Evolutionary conservation across 2,797 vertebrate species (phyloP), one percentile per base, ranked within the genome.

Genomic region (Spondyliosoma cantharus): DNA sequence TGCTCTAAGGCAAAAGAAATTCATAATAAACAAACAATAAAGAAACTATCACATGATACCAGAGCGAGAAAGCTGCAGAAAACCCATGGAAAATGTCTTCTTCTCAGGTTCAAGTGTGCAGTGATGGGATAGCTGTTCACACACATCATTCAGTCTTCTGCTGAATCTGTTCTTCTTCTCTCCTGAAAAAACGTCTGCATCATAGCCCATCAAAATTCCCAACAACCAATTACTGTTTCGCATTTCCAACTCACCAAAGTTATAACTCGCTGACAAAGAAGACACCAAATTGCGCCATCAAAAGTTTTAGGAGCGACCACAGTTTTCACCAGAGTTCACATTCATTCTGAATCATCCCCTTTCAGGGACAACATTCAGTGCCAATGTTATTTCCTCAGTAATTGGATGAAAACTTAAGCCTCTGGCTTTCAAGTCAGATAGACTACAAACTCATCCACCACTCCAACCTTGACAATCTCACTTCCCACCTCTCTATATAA

Each of bases 91-190:
- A 24, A 27, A 11, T 50, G 32, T 37, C 74, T 65, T 20, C 49
- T 61, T n/a, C 52, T 32, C 54, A 64, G 42, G 53, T 59, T 72
- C 32, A 14, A 24, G 14, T 59, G 48, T 29, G 71, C 27, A 11
- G 48, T 63, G 54, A 75, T 75, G 37, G 16, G 17, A 80, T 48
- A 75, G 58, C 43, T 78, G 62, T 63, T 83, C 52, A 43, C 59
- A 50, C 73, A 24, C 20, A 48, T 48, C 16, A 60, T 1, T 54
- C 24, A 76, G 61, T 60, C 52, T 60, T 43, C 50, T 59, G 57
- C 62, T 52, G 22, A 50, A 68, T 59, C 32, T 7, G 9, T 37
- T 58, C 50, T 57, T 65, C 46, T 59, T n/a, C 32, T 58, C 20
- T 64, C 19, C 45, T 27, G 17, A 32, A n/a, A 58, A 37, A 81